Percentiles rank a stretch among this genome's conserved stretches.
phyloP scores from a whole-genome alignment of 2,113 vertebrate genomes.

The Clarias gariepinus region DNA sequence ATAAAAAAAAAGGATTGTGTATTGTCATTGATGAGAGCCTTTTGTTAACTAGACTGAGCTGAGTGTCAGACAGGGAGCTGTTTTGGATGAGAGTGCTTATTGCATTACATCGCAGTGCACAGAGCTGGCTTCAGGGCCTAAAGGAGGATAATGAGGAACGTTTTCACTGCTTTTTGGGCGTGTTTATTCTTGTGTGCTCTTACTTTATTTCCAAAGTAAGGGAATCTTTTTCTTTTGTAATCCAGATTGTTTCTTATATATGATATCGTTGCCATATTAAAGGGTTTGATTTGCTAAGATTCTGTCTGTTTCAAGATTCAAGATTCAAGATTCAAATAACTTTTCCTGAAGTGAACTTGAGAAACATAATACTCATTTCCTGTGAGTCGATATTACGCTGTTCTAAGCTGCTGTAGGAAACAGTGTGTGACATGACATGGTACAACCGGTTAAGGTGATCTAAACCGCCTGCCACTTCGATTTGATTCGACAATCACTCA shows the following conservation, averaged over 20 bases:
- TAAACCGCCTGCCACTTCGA: background rate
- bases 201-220: background rate
- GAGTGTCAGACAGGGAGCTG: constrained; percentile 16
- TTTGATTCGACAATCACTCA: background rate
- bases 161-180: background rate
- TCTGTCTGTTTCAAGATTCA: constrained; percentile 5
- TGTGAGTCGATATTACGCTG: background rate
- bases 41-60: background rate
- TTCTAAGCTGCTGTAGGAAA: background rate
- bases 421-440: background rate
- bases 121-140: background rate
- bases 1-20: constrained; percentile 7
- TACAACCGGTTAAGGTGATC: background rate
- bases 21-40: constrained; percentile 5
- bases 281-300: background rate
- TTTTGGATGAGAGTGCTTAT: constrained; percentile 15
- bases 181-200: background rate
- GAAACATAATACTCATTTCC: background rate
- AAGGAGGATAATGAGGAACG: background rate
- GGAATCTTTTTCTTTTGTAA: background rate
- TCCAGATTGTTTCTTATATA: background rate
- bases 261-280: background rate
- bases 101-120: constrained; percentile 3
- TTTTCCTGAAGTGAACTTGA: background rate
- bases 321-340: no score